Base-by-base conservation (phyloP, 64 coral and sea anemone species). In the Anthopleura sola region DNA sequence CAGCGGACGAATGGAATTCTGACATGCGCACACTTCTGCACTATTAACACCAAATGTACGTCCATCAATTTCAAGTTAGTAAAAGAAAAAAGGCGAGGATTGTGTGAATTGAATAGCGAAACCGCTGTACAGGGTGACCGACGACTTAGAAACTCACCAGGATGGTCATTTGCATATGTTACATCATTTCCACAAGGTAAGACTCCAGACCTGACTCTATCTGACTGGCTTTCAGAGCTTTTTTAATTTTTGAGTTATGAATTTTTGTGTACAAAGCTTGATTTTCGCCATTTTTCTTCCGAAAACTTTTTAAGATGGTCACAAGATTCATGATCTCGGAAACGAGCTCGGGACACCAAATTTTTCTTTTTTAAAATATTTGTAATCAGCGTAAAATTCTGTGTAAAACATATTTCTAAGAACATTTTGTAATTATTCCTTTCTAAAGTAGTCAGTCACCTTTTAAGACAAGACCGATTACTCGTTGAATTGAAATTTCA, bases 21-120 rank as follows among this genome's bases (percentile, higher is more conserved):
- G 60, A 85, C 90, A 36, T 95, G 94, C 60, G 94, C 90, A 55
- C 94, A 92, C 26, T 37, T 71, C 49, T 95, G 94, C 48, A 36
- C 78, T 36, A 56, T 79, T 24, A 85, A 89, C 44, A 21, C 78
- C 0, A 31, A 69, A 85, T 95, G 94, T 47, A 28, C 38, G 3
- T 95, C 90, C 3, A 89, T 95, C 66, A 95, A 95, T 84, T 95
- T 36, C 78, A 95, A 95, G 54, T 57, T 5, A 20, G 28, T 50
- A 37, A 32, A 89, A 33, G 17, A 21, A 87, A n/a, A 32, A 21
- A 66, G 3, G 24, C 24, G 46, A 28, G 87, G 90, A 75, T 5
- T 84, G 29, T 95, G 94, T 84, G 94, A 95, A 84, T 75, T 95
- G 33, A 89, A 75, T 3, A 78, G 75, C 17, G 44, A 40, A 8